phyloP scores from a whole-genome alignment of 2,888 invertebrate genomes.

The Andrena chrysosceles region DNA sequence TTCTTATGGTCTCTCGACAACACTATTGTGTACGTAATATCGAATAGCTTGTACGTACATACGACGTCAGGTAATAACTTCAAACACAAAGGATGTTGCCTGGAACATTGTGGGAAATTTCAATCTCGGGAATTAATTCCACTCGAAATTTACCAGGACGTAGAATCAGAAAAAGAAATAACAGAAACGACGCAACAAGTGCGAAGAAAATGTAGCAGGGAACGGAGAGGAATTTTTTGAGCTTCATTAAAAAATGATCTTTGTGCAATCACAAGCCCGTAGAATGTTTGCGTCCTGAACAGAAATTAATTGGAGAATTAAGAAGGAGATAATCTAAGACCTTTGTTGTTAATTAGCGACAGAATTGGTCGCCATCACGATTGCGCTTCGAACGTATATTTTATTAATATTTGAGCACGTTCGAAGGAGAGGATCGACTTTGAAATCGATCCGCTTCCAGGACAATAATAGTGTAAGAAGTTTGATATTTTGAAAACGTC shows the following conservation, averaged over 20 bases:
- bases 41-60: slow-evolving; percentile 47
- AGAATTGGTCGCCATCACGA: neutral
- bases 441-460: neutral
- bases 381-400: slow-evolving; percentile 69
- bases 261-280: no score
- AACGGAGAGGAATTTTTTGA: no score
- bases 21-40: slow-evolving; percentile 48
- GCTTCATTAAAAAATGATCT: no score
- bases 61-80: neutral
- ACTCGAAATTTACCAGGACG: neutral
- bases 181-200: no score
- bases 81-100: slow-evolving; percentile 1
- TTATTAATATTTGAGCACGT: slow-evolving; percentile 64
- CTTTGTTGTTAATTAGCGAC: neutral
- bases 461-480: neutral
- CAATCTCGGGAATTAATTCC: neutral
- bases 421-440: slow-evolving; percentile 51
- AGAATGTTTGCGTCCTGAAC: neutral
- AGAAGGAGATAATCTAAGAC: neutral
- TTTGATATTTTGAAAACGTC: slow-evolving; percentile 11
- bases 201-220: no score
- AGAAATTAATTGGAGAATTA: neutral
- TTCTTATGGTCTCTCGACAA: slow-evolving; percentile 16
- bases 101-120: neutral
- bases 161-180: neutral